These are phyloP conservation scores for Meteorus cinctellus DNA, from an alignment of 2,888 invertebrate species.

Conservation along the genomic window DNA sequence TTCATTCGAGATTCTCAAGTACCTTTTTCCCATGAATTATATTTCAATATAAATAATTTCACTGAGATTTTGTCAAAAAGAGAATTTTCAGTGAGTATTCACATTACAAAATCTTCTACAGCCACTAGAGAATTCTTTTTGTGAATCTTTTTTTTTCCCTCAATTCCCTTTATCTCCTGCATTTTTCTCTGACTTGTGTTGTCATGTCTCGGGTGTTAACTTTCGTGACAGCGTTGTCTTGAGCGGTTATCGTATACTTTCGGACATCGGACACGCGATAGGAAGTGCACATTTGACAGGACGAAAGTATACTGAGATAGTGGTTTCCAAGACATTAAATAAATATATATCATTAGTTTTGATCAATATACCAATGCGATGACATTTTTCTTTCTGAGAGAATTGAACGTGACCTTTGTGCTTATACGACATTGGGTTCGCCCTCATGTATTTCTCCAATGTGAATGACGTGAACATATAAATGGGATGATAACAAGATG, in stretches of 20 bases:
- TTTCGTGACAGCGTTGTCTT: not conserved
- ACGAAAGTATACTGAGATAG: not conserved
- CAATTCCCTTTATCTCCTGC: not conserved
- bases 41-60: too few relatives aligned
- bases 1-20: too few relatives aligned
- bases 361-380: constrained; percentile 21
- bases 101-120: too few relatives aligned
- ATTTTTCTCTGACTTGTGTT: constrained; percentile 2
- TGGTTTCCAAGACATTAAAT: constrained; percentile 20
- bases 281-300: constrained; percentile 9
- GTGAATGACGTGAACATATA: not conserved
- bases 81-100: too few relatives aligned
- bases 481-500: not conserved
- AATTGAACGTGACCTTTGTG: constrained; percentile 2
- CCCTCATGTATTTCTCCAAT: not conserved
- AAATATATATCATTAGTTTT: constrained; percentile 9
- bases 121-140: too few relatives aligned
- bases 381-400: constrained; percentile 4
- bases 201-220: constrained; percentile 4
- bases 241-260: not conserved
- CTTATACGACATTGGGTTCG: not conserved
- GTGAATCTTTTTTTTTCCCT: not conserved
- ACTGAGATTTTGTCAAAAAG: too few relatives aligned
- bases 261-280: constrained; percentile 6
- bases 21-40: too few relatives aligned